phyloP scores from a whole-genome alignment of 2,888 invertebrate species.

The Agrochola circellaris region DNA sequence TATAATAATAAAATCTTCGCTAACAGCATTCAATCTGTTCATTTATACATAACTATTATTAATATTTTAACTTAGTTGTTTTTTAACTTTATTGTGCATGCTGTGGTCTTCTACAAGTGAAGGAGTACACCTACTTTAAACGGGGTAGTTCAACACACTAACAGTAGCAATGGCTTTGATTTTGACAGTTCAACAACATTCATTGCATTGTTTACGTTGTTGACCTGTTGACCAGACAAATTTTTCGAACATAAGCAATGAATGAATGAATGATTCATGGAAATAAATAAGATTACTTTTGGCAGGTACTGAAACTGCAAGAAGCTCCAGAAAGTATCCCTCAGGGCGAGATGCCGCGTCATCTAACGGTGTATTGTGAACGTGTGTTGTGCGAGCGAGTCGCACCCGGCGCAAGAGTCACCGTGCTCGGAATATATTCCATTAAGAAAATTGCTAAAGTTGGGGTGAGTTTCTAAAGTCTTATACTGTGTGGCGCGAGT shows the following conservation, averaged over 20 bases:
- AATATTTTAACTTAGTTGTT: background rate
- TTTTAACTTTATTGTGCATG: background rate
- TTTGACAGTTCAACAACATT: too few relatives aligned
- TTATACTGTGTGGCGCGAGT: too few relatives aligned
- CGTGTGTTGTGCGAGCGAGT: conserved; percentile 97
- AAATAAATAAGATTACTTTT: background rate
- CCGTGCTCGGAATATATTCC: conserved; percentile 98
- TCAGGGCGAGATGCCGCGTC: conserved; percentile 99
- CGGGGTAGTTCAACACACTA: too few relatives aligned
- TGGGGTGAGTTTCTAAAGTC: conserved; percentile 84
- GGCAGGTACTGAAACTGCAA: conserved; percentile 96
- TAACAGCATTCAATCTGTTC: background rate
- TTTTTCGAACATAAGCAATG: too few relatives aligned
- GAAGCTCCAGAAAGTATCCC: conserved; percentile 97
- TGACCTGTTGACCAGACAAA: too few relatives aligned
- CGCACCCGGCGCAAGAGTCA: conserved; percentile 98
- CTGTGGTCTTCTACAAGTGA: background rate
- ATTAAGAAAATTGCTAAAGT: conserved; percentile 96
- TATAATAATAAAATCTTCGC: background rate
- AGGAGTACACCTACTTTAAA: too few relatives aligned
- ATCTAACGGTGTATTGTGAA: conserved; percentile 98
- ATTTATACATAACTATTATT: background rate
- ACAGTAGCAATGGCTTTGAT: too few relatives aligned
- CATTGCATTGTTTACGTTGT: too few relatives aligned
- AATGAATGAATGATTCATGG: too few relatives aligned